A percentile compares a stretch with the other conserved stretches of the same genome.
Conservation (phyloP, 2,113 vertebrate genomes). For the Grammomys dolichurus region DNA sequence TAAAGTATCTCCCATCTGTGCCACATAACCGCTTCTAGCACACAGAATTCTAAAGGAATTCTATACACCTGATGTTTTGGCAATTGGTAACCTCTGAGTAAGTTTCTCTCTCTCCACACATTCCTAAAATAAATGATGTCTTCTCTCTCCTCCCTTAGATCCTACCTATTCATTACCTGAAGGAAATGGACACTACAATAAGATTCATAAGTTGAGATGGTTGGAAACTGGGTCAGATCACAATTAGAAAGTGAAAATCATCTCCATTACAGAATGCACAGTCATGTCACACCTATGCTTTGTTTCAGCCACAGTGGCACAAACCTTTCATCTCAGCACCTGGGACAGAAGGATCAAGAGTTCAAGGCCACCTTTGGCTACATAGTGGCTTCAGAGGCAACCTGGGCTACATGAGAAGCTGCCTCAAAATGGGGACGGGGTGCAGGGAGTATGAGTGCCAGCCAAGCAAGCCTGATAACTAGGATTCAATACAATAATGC, state of each 20-base stretch:
- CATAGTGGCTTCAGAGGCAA: background rate
- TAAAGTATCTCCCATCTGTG: background rate
- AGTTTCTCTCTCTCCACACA: background rate
- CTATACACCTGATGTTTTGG: background rate
- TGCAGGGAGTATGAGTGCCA: background rate
- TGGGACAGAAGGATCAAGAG: background rate
- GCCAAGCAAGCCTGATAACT: background rate
- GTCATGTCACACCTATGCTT: background rate
- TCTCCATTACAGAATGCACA: background rate
- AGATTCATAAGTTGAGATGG: background rate
- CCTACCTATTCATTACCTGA: constrained; percentile 25
- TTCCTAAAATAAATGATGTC: background rate
- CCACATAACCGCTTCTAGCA: background rate
- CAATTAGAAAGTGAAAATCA: background rate
- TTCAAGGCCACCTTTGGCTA: background rate
- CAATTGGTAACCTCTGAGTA: background rate
- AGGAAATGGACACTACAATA: background rate
- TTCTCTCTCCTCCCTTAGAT: constrained; percentile 27
- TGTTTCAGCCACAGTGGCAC: background rate
- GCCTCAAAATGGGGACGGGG: background rate
- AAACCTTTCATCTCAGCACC: background rate
- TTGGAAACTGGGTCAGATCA: constrained; percentile 9
- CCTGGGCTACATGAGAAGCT: background rate
- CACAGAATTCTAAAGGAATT: background rate
- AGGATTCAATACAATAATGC: background rate